Percentiles rank a stretch among this genome's conserved stretches.
Conservation (phyloP, 2,797 vertebrate species). For the Hippocampus kuda region DNA sequence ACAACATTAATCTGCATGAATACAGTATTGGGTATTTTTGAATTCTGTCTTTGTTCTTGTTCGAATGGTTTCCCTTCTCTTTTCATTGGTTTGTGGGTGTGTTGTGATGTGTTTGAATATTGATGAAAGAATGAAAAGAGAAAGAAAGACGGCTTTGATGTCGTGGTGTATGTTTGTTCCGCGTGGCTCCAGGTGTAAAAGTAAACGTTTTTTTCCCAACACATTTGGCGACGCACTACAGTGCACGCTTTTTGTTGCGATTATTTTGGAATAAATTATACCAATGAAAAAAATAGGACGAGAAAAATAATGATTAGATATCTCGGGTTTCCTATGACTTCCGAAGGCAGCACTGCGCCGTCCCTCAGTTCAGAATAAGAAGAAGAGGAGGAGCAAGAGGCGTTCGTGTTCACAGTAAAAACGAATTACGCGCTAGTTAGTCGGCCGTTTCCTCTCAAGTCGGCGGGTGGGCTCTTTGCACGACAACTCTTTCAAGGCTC, state of each 20-base stretch:
- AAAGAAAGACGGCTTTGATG: neutral
- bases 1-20: no score
- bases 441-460: neutral
- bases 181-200: neutral
- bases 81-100: neutral
- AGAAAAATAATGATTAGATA: neutral
- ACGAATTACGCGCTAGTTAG: neutral
- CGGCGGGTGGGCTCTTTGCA: no score
- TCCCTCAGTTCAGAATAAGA: neutral
- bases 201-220: no score
- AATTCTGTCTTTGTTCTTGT: no score
- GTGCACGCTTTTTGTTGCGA: neutral
- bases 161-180: neutral
- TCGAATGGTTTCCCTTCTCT: neutral
- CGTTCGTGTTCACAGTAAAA: constrained; percentile 6
- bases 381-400: neutral
- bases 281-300: neutral
- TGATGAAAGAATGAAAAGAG: neutral
- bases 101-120: neutral
- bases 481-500: neutral
- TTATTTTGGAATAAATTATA: no score
- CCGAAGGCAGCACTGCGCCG: neutral
- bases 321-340: neutral
- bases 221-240: neutral
- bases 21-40: no score